Base-by-base conservation (phyloP, 2,888 invertebrate species). In the Microplitis deprimator region DNA sequence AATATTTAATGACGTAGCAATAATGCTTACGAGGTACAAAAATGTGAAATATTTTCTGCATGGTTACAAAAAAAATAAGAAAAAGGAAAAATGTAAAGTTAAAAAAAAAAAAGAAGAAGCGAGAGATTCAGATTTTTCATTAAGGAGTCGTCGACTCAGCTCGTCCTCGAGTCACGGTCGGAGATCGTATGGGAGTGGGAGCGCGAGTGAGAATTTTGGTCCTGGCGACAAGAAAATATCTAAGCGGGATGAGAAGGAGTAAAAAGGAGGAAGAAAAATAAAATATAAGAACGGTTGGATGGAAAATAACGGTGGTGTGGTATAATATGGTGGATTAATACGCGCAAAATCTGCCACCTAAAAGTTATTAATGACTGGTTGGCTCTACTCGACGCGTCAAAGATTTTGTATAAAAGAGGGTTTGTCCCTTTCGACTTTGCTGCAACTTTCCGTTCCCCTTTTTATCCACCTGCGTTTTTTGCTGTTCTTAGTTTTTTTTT, bases 91-190 rank as follows among this genome's bases (percentile, higher is more conserved):
- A 68, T 29, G 29, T 29, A 29, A 29, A 29, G 29, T 29, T 76
- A 75, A 79, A 80, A 79, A 79, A 78, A 74, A 75, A 40, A 71
- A 6, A 78, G 81, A 81, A 83, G 69, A 80, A 69, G 70, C 78
- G 64, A 75, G 83, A 85, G 86, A 87, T 87, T 85, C 85, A 86
- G 87, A 89, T 89, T 89, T 89, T 89, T 89, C 89, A 89, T 89
- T 89, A 89, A 88, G 87, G 86, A 87, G 87, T 86, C 89, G 89
- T 89, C 87, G 89, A 89, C 88, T 89, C 88, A 89, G 88, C 88
- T 87, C 50, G 50, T 50, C 50, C 87, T 88, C 86, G 86, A 83
- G 83, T 84, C 81, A 78, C 80, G 78, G 79, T 71, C 75, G 78
- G 75, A 74, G 8, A 50, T 8, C 10, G 50, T 50, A 13, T 50